These are phyloP conservation scores for Rhorus exstirpatorius DNA, from an alignment of 2,888 invertebrate genomes.

Conservation along the genomic window DNA sequence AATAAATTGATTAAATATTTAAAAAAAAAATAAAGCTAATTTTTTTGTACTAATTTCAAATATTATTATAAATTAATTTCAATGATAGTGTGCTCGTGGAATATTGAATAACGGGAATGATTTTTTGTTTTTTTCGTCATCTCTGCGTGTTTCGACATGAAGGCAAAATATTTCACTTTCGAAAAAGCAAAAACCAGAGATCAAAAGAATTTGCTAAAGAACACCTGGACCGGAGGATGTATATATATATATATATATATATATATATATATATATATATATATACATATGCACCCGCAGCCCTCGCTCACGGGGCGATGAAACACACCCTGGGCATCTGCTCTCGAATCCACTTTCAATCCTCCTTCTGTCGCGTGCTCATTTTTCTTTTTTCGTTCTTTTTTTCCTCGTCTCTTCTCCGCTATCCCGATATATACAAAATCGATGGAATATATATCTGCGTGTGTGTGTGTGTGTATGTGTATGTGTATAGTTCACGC, in stretches of 20 bases:
- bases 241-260: constrained; percentile 5
- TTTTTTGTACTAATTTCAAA: no score
- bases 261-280: constrained; percentile 27
- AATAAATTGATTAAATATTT: no score
- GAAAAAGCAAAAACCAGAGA: constrained; percentile 47
- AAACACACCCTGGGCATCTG: constrained; percentile 63
- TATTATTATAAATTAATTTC: not conserved
- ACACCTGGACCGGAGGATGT: constrained; percentile 70
- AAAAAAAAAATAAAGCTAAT: no score
- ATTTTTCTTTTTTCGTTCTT: constrained; percentile 61
- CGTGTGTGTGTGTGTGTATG: not conserved
- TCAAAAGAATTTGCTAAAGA: constrained; percentile 38
- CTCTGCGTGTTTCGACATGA: not conserved
- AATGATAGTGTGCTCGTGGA: not conserved
- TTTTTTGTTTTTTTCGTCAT: not conserved
- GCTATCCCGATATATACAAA: constrained; percentile 8
- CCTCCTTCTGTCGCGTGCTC: constrained; percentile 65
- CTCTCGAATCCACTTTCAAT: constrained; percentile 61
- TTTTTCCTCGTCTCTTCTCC: constrained; percentile 40
- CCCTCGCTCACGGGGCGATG: constrained; percentile 45
- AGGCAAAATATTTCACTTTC: constrained; percentile 22
- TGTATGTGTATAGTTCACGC: constrained; percentile 25
- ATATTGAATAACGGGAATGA: no score
- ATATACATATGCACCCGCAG: constrained; percentile 39
- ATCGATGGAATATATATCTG: constrained; percentile 43